Conservation (phyloP, 2,797 vertebrate genomes). For the Etheostoma nigrum region DNA sequence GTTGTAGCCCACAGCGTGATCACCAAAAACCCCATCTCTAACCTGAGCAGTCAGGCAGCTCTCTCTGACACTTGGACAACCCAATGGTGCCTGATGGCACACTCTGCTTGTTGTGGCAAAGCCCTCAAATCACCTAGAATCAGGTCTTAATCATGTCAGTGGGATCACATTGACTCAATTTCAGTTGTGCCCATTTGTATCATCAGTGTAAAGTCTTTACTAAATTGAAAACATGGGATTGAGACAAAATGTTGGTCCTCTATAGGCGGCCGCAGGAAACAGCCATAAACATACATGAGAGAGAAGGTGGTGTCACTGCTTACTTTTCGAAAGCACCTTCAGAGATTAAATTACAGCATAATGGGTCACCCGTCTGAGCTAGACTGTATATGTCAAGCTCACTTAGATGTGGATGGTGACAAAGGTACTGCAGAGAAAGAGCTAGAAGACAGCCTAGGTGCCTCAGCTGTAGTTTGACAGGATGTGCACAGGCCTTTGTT, state of each 20-base stretch:
- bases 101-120: slow-evolving; percentile 6
- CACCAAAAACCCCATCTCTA: neutral
- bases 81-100: neutral
- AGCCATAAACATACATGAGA: neutral
- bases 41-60: slow-evolving; percentile 15
- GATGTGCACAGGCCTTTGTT: slow-evolving; percentile 9
- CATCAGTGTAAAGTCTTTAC: neutral
- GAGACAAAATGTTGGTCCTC: too few species aligned
- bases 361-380: slow-evolving; percentile 27
- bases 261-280: neutral
- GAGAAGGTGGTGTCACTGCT: slow-evolving; percentile 2
- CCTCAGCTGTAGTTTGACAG: slow-evolving; percentile 36
- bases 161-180: slow-evolving; percentile 1
- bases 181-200: neutral
- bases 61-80: slow-evolving; percentile 17
- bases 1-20: neutral
- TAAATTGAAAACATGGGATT: neutral
- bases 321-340: slow-evolving; percentile 19
- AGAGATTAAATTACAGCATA: slow-evolving; percentile 20
- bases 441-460: slow-evolving; percentile 36
- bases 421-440: slow-evolving; percentile 35
- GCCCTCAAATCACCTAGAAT: neutral
- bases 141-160: neutral
- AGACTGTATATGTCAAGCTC: slow-evolving; percentile 20
- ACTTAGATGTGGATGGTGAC: slow-evolving; percentile 36